Evolutionary conservation across 2,888 invertebrate species (phyloP).

Genomic region (Sinelater perroti): DNA sequence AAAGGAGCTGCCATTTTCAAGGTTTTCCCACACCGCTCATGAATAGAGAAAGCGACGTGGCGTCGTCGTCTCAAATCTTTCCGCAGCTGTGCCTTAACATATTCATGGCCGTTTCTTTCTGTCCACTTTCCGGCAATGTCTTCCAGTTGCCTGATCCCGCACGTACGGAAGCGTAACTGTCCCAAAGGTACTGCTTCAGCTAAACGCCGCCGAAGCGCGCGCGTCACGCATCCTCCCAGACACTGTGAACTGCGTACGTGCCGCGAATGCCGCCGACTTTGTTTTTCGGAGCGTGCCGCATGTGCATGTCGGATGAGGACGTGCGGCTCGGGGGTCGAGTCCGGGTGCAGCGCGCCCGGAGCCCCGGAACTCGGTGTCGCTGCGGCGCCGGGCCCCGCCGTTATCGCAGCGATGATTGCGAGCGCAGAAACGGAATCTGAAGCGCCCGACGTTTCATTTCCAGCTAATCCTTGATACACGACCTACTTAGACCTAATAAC

Average conservation of each 20-base stretch:
- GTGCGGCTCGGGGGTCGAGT: conserved; percentile 20
- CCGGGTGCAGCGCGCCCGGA: background rate
- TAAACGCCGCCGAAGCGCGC: conserved; percentile 33
- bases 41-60: too few species aligned
- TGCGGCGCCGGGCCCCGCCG: background rate
- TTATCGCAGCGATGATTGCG: conserved; percentile 13
- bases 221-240: conserved; percentile 36
- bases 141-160: conserved; percentile 13
- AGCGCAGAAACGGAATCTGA: conserved; percentile 24
- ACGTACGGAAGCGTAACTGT: conserved; percentile 27
- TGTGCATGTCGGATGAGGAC: conserved; percentile 23
- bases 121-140: conserved; percentile 2
- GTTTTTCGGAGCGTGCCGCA: conserved; percentile 28
- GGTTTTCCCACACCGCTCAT: too few species aligned
- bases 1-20: too few species aligned
- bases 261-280: conserved; percentile 30
- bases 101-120: conserved; percentile 7
- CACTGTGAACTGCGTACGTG: conserved; percentile 39
- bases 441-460: conserved; percentile 18
- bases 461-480: conserved; percentile 16
- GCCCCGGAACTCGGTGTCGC: too few species aligned
- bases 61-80: background rate
- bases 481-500: too few species aligned
- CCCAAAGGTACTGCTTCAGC: conserved; percentile 35
- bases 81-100: background rate